These are phyloP conservation scores for Piaya cayana DNA, from an alignment of 2,113 vertebrate genomes.

Conservation along the genomic window DNA sequence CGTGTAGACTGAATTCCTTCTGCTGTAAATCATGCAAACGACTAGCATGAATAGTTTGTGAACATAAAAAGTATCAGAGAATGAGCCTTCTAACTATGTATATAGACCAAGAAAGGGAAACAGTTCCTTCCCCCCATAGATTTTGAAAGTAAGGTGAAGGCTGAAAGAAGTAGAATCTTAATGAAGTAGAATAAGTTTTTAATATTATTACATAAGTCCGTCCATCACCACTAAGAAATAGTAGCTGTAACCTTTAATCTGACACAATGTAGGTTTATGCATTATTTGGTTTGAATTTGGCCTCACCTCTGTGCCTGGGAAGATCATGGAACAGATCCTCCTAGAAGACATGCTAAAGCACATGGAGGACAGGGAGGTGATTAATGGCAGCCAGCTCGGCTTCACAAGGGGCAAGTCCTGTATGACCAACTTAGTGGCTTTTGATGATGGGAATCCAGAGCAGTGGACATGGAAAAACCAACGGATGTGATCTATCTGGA, in stretches of 20 bases:
- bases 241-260: not conserved
- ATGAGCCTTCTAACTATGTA: slow-evolving; percentile 1
- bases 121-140: fast-evolving
- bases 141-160: slow-evolving; percentile 38
- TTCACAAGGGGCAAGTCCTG: too few relatives aligned
- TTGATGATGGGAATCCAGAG: too few relatives aligned
- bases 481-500: not conserved
- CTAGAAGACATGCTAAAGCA: too few relatives aligned
- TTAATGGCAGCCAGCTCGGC: too few relatives aligned
- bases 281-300: not conserved
- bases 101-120: not conserved
- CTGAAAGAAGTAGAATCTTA: not conserved
- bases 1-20: not conserved
- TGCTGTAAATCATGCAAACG: not conserved
- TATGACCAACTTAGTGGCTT: too few relatives aligned
- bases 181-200: slow-evolving; percentile 31
- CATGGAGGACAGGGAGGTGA: too few relatives aligned
- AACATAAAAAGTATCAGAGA: not conserved
- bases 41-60: not conserved
- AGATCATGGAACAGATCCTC: too few relatives aligned
- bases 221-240: not conserved
- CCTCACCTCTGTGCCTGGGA: too few relatives aligned
- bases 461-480: too few relatives aligned
- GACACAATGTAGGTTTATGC: not conserved
- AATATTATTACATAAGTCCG: not conserved